Evolutionary conservation across 2,113 vertebrate genomes (phyloP).

Genomic region (Urocynchramus pylzowi): DNA sequence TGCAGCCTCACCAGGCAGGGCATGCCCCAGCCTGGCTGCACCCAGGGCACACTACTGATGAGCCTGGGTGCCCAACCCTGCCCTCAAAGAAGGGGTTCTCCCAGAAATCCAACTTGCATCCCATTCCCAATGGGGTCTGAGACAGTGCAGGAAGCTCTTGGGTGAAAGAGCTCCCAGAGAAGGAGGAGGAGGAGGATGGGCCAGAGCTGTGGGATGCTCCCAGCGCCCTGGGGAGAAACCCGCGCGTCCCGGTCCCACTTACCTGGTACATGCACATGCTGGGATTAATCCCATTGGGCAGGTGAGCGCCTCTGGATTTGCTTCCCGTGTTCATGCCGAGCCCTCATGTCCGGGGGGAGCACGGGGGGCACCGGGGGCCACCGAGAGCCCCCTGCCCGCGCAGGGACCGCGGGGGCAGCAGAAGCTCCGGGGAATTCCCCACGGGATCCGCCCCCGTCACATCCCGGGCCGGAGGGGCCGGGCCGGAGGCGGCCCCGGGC

Average conservation of each 20-base stretch:
- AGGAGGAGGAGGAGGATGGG: not conserved
- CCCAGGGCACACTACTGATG: not conserved
- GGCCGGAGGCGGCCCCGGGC: not conserved
- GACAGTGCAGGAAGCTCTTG: not conserved
- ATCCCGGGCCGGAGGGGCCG: not conserved
- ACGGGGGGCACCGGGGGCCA: not conserved
- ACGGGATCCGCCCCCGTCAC: not conserved
- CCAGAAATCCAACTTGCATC: not conserved
- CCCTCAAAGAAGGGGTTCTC: not conserved
- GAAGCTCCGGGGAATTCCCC: not conserved
- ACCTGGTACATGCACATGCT: constrained; percentile 88
- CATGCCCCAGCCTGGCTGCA: not conserved
- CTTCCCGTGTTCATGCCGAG: constrained; percentile 74
- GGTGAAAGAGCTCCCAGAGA: not conserved
- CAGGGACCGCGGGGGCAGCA: not conserved
- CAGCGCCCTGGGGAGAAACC: not conserved
- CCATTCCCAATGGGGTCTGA: not conserved
- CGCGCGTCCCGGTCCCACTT: not conserved
- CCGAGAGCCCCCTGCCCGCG: fast-evolving
- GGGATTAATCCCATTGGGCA: constrained; percentile 83
- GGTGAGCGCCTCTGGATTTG: constrained; percentile 68
- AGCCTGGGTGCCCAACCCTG: not conserved
- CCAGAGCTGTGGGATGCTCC: not conserved
- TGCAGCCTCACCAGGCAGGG: not conserved
- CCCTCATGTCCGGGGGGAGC: constrained; percentile 69